phyloP scores from a whole-genome alignment of 2,888 invertebrate genomes.

The Thecocarcelia acutangulata region DNA sequence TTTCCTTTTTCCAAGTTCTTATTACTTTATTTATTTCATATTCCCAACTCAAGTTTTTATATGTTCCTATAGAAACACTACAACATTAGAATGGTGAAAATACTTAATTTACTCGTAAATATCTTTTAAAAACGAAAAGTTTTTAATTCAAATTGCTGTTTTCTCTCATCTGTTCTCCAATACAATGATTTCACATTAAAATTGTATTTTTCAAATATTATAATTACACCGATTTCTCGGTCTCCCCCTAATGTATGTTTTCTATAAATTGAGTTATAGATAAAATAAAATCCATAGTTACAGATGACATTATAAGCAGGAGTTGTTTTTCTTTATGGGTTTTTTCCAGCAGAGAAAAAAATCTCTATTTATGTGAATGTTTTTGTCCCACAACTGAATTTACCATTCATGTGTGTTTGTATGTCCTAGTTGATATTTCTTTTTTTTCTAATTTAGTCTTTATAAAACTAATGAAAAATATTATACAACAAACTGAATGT shows the following conservation, averaged over 20 bases:
- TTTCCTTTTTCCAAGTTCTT: background rate
- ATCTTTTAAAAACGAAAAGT: background rate
- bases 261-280: conserved; percentile 19
- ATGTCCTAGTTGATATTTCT: background rate
- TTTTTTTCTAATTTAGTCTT: background rate
- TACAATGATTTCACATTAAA: no score
- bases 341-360: conserved; percentile 26
- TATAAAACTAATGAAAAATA: conserved; percentile 36
- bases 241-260: conserved; percentile 25
- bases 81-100: conserved; percentile 13
- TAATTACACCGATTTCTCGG: background rate
- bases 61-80: background rate
- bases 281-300: conserved; percentile 40
- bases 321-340: background rate
- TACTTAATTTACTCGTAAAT: background rate
- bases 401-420: background rate
- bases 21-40: conserved; percentile 13
- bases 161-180: no score
- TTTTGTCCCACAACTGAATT: conserved; percentile 4
- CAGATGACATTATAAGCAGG: conserved; percentile 36
- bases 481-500: conserved; percentile 24
- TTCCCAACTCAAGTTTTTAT: background rate
- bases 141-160: no score
- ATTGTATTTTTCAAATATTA: background rate
- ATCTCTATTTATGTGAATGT: background rate